Evolutionary conservation across 2,797 vertebrate species (phyloP), one percentile per base, ranked within the genome.

Genomic region (Pseudochirops cupreus): DNA sequence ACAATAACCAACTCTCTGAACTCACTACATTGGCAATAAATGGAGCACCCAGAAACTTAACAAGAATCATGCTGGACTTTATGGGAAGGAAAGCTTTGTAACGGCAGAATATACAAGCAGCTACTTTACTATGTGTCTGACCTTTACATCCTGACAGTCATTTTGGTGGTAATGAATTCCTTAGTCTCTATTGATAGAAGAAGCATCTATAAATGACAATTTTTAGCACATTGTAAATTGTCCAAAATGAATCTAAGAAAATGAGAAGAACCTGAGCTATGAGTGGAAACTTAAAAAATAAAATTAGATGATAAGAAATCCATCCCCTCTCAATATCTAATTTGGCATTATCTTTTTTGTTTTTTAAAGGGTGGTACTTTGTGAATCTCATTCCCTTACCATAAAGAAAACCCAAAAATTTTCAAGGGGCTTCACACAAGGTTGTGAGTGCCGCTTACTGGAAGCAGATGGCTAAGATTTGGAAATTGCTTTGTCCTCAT

Each of bases 191-290:
- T 90, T 97, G 96, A 97, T 62, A 96, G 92, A 97, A 93, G 95
- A 96, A 96, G 56, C 67, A 95, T 95, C 96, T 97, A 96, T 54
- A 91, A 97, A 97, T 90, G 93, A 93, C 92, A 96, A 52, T 95
- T 97, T 98, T 98, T 97, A 98, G 96, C 90, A 97, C 87, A 94
- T 93, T 50, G 14, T 95, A 97, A 98, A 97, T 95, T 92, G 94
- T 97, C 95, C 96, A 92, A 92, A 97, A 96, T 96, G 55, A 92
- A 96, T 74, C 94, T 95, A 93, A 96, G 54, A 93, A 33, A 96
- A 50, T 93, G 24, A 96, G 94, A 13, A 92, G 89, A 95, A 92
- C 94, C 96, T 93, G 94, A 97, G 55, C 56, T 94, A 92, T 91
- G 56, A 87, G 95, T 95, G 96, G 96, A 97, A 97, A 94, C n/a